Conservation (phyloP, 2,113 vertebrate species). For the Toxotes chatareus region DNA sequence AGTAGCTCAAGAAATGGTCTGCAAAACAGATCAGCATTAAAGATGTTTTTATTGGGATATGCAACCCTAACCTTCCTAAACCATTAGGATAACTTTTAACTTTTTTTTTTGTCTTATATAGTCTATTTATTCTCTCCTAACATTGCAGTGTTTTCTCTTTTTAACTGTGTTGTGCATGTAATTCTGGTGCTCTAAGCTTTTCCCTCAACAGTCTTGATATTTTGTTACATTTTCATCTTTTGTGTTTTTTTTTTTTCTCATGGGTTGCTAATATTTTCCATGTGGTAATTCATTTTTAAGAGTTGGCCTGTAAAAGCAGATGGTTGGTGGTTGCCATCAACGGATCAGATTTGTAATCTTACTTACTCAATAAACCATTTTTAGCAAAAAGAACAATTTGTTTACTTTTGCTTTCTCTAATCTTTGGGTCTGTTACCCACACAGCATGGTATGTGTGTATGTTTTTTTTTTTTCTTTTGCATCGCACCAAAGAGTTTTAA, state of each 20-base stretch:
- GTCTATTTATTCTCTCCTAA: slow-evolving; percentile 55
- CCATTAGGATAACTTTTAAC: background rate
- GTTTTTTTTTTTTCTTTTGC: background rate
- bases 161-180: slow-evolving; percentile 47
- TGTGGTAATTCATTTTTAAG: slow-evolving; percentile 56
- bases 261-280: slow-evolving; percentile 68
- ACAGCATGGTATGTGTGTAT: background rate
- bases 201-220: slow-evolving; percentile 20
- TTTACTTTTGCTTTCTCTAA: slow-evolving; percentile 42
- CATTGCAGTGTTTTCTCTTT: slow-evolving; percentile 5
- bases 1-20: background rate
- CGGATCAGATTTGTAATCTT: slow-evolving; percentile 72
- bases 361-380: slow-evolving; percentile 83
- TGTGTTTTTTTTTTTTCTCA: background rate
- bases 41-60: slow-evolving; percentile 15
- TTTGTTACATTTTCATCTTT: slow-evolving; percentile 42
- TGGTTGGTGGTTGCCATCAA: slow-evolving; percentile 56
- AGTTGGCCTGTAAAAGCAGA: slow-evolving; percentile 40
- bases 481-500: slow-evolving; percentile 41
- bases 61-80: slow-evolving; percentile 6
- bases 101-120: slow-evolving; percentile 14
- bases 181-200: slow-evolving; percentile 8
- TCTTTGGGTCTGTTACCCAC: slow-evolving; percentile 13
- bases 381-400: slow-evolving; percentile 64
- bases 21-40: slow-evolving; percentile 31